These are phyloP conservation scores for Pristis pectinata DNA, from an alignment of 2,797 vertebrate species.

Conservation along the genomic window DNA sequence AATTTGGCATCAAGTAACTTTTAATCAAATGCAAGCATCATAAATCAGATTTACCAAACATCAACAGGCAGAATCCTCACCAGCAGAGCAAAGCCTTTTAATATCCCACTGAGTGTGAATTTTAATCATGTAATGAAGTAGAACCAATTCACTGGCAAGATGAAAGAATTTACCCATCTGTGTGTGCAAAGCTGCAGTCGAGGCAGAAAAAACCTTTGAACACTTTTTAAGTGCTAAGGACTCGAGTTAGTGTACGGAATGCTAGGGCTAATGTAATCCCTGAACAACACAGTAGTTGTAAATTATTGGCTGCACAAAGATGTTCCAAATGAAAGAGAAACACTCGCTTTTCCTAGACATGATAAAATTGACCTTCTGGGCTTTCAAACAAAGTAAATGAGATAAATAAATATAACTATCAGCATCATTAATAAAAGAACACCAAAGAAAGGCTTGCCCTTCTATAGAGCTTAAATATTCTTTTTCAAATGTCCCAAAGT, in stretches of 20 bases:
- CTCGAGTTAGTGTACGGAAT: neutral
- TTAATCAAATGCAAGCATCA: constrained; percentile 26
- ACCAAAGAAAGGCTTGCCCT: too few species aligned
- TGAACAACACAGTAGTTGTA: neutral
- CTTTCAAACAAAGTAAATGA: neutral
- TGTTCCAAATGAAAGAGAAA: too few species aligned
- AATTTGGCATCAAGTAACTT: neutral
- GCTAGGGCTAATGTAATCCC: neutral
- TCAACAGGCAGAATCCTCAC: constrained; percentile 26
- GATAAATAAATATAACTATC: neutral
- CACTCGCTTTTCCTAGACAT: neutral
- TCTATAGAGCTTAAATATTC: too few species aligned
- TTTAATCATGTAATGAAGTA: constrained; percentile 16
- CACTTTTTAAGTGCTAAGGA: neutral
- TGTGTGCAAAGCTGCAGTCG: constrained; percentile 3
- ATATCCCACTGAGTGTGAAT: constrained; percentile 26
- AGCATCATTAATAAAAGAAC: neutral
- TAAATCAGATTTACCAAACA: constrained; percentile 35
- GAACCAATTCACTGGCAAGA: constrained; percentile 29
- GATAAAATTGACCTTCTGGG: neutral
- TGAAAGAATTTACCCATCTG: constrained; percentile 32
- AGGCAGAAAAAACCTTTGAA: neutral
- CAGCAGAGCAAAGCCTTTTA: constrained; percentile 35
- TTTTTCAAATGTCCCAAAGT: too few species aligned
- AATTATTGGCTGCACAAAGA: neutral